Base-by-base conservation (phyloP, 2,797 vertebrate genomes). In the Parambassis ranga region DNA sequence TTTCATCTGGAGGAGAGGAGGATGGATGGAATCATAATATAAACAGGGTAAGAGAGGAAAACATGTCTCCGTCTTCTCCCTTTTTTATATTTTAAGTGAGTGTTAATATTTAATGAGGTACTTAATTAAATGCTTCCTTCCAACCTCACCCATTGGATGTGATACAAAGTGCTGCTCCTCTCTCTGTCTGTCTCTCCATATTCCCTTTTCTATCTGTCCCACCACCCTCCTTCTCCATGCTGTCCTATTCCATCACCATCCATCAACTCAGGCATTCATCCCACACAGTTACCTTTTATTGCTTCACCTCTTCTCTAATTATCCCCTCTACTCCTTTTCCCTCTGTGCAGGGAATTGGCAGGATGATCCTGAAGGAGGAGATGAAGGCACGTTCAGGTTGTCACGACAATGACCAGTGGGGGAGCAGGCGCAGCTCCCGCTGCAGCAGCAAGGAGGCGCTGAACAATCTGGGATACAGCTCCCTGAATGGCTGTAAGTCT, bases 311-410 rank as follows among this genome's bases (percentile, higher is more conserved):
- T 81, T 7, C 15, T 71, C 49, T 26, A 30, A 35, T 15, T 35
- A 35, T 27, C 63, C 27, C 19, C 15, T 53, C 46, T 8, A 1
- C 33, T 39, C 13, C n/a, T 42, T 10, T 32, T 22, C 7, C 10
- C 10, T 20, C 37, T 27, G 36, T 10, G 4, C 94, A 98, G 91
- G 94, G 95, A 47, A 98, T 99, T 7, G 95, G 96, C 68, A 92
- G 97, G 66, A 86, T 99, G 93, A 99, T 99, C 80, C 90, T 98
- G 79, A 96, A 98, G 87, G 97, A 99, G 83, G 97, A 98, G 91
- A 98, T 99, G 96, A 99, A 96, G 89, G 97, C 96, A 10, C 92
- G 94, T 10, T 95, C 96, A 2, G 93, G 92, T 80, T 94, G 93
- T 77, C 95, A 98, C 1, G 88, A 91, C 83, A 91, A 94, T 2